These are phyloP conservation scores for Tenualosa thibaudeaui DNA, from an alignment of 2,797 vertebrate species.

Conservation along the genomic window DNA sequence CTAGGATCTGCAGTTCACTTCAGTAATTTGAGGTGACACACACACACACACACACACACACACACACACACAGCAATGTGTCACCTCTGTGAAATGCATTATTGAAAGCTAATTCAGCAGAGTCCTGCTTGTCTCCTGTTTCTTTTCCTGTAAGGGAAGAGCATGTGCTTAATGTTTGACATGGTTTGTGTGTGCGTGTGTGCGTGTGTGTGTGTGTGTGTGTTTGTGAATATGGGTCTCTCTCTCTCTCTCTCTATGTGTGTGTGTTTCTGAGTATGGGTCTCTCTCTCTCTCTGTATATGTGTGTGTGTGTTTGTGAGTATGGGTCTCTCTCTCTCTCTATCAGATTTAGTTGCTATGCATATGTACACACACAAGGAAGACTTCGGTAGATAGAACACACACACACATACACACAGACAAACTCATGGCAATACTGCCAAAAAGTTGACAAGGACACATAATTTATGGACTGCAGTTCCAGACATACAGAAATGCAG, in stretches of 20 bases:
- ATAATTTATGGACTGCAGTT: neutral
- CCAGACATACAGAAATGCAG: neutral
- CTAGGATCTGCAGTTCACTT: too few species aligned
- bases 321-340: too few species aligned
- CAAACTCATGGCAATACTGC: neutral
- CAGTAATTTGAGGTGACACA: too few species aligned
- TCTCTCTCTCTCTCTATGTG: too few species aligned
- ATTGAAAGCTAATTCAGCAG: too few species aligned
- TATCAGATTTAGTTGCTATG: too few species aligned
- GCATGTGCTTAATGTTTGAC: neutral
- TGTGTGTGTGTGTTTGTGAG: neutral
- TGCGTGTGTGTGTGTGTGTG: neutral
- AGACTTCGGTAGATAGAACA: too few species aligned
- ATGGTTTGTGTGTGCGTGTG: neutral
- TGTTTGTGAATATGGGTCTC: too few species aligned
- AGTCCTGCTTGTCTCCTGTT: neutral
- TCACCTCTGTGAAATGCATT: neutral
- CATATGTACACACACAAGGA: neutral
- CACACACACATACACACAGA: constrained; percentile 18
- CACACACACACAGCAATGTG: neutral
- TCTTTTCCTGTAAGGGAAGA: neutral
- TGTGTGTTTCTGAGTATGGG: neutral
- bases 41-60: too few species aligned
- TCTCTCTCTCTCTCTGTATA: neutral
- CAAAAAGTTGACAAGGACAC: neutral